Percentiles rank a stretch among this genome's conserved stretches.
Evolutionary conservation across 1,140 invertebrate species (phyloP).

Genomic region (Harpegnathos saltator): DNA sequence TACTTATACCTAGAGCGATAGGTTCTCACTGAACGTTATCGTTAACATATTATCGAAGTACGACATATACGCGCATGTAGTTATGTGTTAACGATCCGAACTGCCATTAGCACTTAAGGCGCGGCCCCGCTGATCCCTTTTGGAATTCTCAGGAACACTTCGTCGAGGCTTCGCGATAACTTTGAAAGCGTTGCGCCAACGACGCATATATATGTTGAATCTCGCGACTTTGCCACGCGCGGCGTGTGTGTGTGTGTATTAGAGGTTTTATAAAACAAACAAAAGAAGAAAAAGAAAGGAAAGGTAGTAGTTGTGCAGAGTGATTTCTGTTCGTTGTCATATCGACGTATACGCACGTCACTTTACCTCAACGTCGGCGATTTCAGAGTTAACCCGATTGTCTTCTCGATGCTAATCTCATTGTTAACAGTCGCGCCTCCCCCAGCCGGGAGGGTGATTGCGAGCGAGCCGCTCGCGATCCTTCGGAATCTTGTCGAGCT

Average conservation of each 20-base stretch:
- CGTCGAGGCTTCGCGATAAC: conserved; percentile 36
- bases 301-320: background rate
- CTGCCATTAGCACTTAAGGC: conserved; percentile 74
- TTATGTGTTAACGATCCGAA: conserved; percentile 60
- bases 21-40: conserved; percentile 65
- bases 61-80: conserved; percentile 51
- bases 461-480: conserved; percentile 43
- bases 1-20: conserved; percentile 75
- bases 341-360: conserved; percentile 40
- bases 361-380: conserved; percentile 45
- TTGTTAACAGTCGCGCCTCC: conserved; percentile 45
- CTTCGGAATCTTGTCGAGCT: conserved; percentile 56
- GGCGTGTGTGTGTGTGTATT: background rate
- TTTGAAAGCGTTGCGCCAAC: conserved; percentile 34
- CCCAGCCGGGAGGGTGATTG: conserved; percentile 12
- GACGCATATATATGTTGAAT: conserved; percentile 13
- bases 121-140: conserved; percentile 60
- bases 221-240: conserved; percentile 19
- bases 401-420: conserved; percentile 55
- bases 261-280: conserved; percentile 29
- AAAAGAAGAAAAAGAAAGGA: background rate
- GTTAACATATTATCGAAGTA: conserved; percentile 68
- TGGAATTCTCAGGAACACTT: conserved; percentile 70
- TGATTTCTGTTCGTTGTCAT: conserved; percentile 36
- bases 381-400: conserved; percentile 55